A percentile compares a stretch with the other conserved stretches of the same genome.
phyloP scores from a whole-genome alignment of 2,888 invertebrate genomes.

The Aphodius sticticus region DNA sequence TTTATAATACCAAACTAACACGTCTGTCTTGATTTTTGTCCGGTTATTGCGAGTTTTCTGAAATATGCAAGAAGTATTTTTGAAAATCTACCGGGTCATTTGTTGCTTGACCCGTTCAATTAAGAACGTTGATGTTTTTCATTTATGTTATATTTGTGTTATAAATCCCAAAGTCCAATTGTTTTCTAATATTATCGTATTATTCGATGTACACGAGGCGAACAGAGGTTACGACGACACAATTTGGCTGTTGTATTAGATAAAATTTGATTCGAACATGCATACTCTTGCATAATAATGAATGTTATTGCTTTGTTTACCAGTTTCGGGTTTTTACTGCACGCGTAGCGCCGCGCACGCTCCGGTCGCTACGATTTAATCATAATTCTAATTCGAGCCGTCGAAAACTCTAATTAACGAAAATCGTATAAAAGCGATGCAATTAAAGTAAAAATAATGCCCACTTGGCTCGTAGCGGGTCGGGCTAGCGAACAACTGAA shows the following conservation, averaged over 20 bases:
- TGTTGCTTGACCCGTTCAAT: neutral
- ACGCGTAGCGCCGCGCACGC: neutral
- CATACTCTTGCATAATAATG: conserved; percentile 21
- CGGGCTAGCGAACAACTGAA: neutral
- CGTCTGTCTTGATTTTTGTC: too few relatives aligned
- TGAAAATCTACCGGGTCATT: neutral
- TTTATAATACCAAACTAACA: too few relatives aligned
- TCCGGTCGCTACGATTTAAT: neutral
- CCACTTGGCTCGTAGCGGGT: conserved; percentile 5
- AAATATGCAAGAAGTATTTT: too few relatives aligned
- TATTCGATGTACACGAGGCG: conserved; percentile 23
- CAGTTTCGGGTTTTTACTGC: neutral
- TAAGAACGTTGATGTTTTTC: neutral
- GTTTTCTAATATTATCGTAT: conserved; percentile 26
- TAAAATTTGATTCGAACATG: conserved; percentile 23
- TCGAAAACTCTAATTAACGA: neutral
- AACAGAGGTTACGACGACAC: conserved; percentile 24
- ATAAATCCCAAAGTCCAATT: conserved; percentile 27
- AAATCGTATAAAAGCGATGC: neutral
- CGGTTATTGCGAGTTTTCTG: too few relatives aligned
- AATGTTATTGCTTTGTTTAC: conserved; percentile 4
- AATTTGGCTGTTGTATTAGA: conserved; percentile 14
- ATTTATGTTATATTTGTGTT: neutral
- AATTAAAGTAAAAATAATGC: conserved; percentile 17
- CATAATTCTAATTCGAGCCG: neutral